Base-by-base conservation (phyloP, 2,797 vertebrate genomes). In the Aldrovandia affinis region DNA sequence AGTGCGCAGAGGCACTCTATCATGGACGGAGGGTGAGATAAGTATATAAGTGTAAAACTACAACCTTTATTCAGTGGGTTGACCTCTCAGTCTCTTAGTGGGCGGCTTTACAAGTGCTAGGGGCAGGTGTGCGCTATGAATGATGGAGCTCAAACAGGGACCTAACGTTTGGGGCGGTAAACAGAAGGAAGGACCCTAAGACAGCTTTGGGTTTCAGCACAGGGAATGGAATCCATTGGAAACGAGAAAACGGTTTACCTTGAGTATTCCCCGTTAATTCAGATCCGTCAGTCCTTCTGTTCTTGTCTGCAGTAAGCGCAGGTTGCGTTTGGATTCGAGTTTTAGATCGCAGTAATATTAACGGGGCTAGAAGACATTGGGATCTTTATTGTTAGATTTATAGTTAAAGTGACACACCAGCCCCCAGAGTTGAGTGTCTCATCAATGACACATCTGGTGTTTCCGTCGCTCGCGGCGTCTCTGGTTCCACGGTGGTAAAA, bases 231-330 rank as follows among this genome's bases (percentile, higher is more conserved):
- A 61, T 65, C 59, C 1, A 0, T 30, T 25, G 80, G 25, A 33
- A 81, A 47, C 14, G 80, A 42, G 63, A 8, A 33, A 18, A 33
- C 2, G 83, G 88, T 86, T 89, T 88, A 87, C 88, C 87, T 88
- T 89, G 89, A 88, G 87, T 87, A 87, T 89, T 88, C 87, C 30
- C 88, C 88, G 86, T 78, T 59, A 28, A 65, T 81, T 52, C 78
- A 85, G 86, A 78, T 81, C 59, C 83, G 86, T 86, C 87, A 84
- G 84, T 88, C 82, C 85, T 55, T 47, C 83, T 81, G 36, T 59
- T 85, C 84, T 79, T 82, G 81, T 85, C 61, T 83, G 81, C 81
- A 61, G 78, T 83, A 80, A 90, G 85, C 82, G 33, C 63, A 61
- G 84, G 36, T 20, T 39, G 55, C 79, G 68, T 85, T 86, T 42